These are phyloP conservation scores for Tragelaphus oryx DNA, from an alignment of 2,797 vertebrate species.

Conservation along the genomic window DNA sequence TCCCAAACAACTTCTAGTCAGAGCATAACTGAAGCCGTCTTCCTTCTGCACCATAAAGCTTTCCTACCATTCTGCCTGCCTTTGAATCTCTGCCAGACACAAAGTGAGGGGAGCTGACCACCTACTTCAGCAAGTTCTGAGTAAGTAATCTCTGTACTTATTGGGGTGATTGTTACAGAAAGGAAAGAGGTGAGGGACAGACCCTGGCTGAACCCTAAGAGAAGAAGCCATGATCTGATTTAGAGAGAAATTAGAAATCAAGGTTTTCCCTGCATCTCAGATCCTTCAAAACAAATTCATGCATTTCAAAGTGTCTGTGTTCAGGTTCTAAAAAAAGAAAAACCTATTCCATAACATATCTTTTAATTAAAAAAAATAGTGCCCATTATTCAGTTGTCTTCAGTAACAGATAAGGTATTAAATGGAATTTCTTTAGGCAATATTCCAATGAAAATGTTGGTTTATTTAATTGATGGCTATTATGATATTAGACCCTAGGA, in stretches of 20 bases:
- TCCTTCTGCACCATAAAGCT: neutral
- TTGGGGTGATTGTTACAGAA: neutral
- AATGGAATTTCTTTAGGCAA: neutral
- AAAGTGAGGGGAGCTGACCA: neutral
- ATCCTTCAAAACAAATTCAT: neutral
- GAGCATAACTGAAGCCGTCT: neutral
- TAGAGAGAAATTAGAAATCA: neutral
- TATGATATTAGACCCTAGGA: neutral
- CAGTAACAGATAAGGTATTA: neutral
- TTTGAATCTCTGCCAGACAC: neutral
- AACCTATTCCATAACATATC: neutral
- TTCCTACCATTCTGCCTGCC: neutral
- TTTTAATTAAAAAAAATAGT: neutral
- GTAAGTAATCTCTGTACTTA: neutral
- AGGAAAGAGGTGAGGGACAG: neutral
- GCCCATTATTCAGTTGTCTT: neutral
- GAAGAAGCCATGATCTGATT: neutral
- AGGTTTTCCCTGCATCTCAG: neutral
- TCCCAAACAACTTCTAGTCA: neutral
- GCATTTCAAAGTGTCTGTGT: neutral
- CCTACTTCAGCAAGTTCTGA: neutral
- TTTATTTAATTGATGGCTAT: conserved; percentile 20
- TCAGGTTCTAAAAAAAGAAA: neutral
- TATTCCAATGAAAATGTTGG: neutral
- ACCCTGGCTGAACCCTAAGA: neutral